These are phyloP conservation scores for Tursiops truncatus DNA, from an alignment of 2,113 vertebrate species.

Conservation along the genomic window DNA sequence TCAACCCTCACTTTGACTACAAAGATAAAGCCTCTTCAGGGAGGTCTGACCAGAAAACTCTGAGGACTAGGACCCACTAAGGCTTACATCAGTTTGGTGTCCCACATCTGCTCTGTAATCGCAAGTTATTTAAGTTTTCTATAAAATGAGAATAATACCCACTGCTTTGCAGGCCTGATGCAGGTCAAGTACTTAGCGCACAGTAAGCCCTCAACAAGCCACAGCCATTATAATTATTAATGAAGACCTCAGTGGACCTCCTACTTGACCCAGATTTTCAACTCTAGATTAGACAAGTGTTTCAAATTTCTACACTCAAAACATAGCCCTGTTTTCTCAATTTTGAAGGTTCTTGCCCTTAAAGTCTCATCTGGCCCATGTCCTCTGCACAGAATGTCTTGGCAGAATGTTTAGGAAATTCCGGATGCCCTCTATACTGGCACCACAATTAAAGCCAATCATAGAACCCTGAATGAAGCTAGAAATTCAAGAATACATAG, in stretches of 20 bases:
- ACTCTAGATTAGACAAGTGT: constrained; percentile 8
- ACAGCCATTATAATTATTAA: constrained; percentile 22
- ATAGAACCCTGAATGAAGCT: background rate
- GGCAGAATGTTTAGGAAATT: constrained; percentile 38
- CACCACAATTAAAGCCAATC: constrained; percentile 39
- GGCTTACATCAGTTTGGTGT: background rate
- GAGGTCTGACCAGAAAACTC: background rate
- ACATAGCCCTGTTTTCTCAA: background rate
- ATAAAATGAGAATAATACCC: background rate
- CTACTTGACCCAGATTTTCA: constrained; percentile 46
- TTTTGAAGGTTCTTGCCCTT: background rate
- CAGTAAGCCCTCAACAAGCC: background rate
- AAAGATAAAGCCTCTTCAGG: background rate
- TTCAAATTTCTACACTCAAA: constrained; percentile 39
- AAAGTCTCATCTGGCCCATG: background rate
- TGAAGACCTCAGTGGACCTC: background rate
- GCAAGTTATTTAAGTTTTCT: background rate
- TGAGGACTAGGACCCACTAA: background rate
- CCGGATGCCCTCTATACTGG: background rate
- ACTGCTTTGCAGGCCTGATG: background rate
- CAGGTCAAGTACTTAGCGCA: background rate
- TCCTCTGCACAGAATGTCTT: constrained; percentile 6
- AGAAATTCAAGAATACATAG: constrained; percentile 38
- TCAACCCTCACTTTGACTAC: background rate
- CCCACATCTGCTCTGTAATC: background rate